Percentiles rank a stretch among this genome's conserved stretches.
These are phyloP conservation scores for Oxyura jamaicensis DNA, from an alignment of 2,113 vertebrate species.

Conservation along the genomic window DNA sequence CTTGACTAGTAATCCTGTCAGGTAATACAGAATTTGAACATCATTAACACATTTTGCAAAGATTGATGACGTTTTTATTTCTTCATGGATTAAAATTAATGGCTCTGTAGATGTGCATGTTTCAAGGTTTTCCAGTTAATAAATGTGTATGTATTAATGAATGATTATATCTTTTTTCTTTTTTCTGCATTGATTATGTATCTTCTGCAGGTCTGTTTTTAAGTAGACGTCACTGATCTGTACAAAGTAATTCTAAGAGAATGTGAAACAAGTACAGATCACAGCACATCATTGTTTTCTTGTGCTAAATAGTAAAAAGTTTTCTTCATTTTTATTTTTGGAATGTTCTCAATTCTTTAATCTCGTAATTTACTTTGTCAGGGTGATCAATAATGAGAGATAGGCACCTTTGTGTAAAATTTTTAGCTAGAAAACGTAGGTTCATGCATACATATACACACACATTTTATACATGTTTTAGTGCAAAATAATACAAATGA, in stretches of 20 bases:
- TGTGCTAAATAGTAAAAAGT: background rate
- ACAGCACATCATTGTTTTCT: background rate
- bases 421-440: no score
- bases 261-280: background rate
- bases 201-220: background rate
- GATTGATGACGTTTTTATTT: conserved; percentile 34
- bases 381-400: background rate
- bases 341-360: background rate
- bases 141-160: background rate
- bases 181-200: background rate
- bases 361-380: background rate
- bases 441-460: no score
- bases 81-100: conserved; percentile 32
- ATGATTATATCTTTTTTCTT: background rate
- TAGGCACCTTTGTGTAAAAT: no score
- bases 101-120: background rate
- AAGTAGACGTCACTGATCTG: background rate
- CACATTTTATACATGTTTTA: background rate
- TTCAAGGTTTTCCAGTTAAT: background rate
- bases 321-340: background rate
- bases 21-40: conserved; percentile 76
- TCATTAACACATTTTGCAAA: background rate
- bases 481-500: background rate
- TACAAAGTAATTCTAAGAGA: background rate
- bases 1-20: conserved; percentile 97